Evolutionary conservation across 2,888 invertebrate species (phyloP), one percentile per base, ranked within the genome.

Genomic region (Bellardia bayeri): DNA sequence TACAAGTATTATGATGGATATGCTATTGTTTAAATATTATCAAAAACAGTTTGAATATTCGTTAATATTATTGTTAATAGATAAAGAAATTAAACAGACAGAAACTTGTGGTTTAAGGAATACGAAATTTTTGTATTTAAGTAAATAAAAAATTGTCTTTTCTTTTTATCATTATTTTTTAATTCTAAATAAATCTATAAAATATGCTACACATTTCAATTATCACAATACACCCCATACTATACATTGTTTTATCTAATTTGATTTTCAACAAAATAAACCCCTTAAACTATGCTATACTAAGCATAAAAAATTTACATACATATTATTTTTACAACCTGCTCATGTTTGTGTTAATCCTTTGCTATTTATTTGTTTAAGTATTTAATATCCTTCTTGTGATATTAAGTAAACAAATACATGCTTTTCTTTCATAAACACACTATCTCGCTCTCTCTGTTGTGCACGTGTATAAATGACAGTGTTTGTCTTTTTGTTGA

Each of bases 401-500:
- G 66, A 66, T 66, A 74, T 68, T 68, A 75, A 45, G 49, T 33
- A 37, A 42, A 33, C 13, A 75, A 37, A 75, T 16, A 49, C 8
- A 3, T 30, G 23, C 30, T 37, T 37, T 37, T 58, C 40, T n/a
- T n/a, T 16, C 14, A 64, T 64, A 40, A 16, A 64, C 45, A 40
- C 3, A 64, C 37, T n/a, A 8, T 9, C 40, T 45, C 11, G 11
- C 37, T 14, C 33, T 23, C 9, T 45, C 58, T 11, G 4, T 4
- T 3, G 8, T 58, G 58, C 3, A 72, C 40, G 51, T 75, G 69
- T 37, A 49, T 56, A 61, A 49, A 45, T 49, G 66, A 37, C 49
- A 72, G 14, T 54, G 56, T 80, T 75, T 61, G 68, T 78, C 33
- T 45, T 61, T 58, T 68, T 88, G 82, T 88, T 86, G 72, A 86